Evolutionary conservation across 64 coral and sea anemone genomes (phyloP).

Genomic region (Actinia equina): DNA sequence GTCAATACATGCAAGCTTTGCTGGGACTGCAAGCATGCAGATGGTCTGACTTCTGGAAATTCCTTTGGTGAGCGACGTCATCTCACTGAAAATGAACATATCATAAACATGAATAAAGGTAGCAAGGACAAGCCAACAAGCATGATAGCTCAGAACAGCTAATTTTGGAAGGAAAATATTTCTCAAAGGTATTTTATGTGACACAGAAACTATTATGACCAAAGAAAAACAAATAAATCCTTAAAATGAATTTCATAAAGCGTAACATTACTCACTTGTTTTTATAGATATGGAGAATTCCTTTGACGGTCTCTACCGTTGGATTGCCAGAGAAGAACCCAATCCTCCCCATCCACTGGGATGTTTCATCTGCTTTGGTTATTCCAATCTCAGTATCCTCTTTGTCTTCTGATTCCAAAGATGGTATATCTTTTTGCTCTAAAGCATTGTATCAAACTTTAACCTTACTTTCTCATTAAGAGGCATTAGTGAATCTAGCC

Average conservation of each 20-base stretch:
- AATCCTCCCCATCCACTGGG: conserved; percentile 29
- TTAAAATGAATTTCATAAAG: too few relatives aligned
- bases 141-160: background rate
- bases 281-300: conserved; percentile 73
- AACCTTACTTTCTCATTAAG: background rate
- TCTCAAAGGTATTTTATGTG: too few relatives aligned
- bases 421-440: background rate
- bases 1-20: conserved; percentile 90
- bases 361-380: background rate
- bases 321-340: conserved; percentile 79
- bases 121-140: background rate
- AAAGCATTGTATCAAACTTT: too few relatives aligned
- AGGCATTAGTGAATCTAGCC: too few relatives aligned
- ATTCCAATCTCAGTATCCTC: background rate
- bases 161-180: too few relatives aligned
- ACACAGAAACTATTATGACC: too few relatives aligned
- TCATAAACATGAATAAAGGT: too few relatives aligned
- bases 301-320: conserved; percentile 66
- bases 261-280: conserved; percentile 53
- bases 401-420: background rate
- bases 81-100: conserved; percentile 33
- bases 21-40: conserved; percentile 91
- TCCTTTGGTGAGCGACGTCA: conserved; percentile 59
- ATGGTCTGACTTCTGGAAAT: conserved; percentile 79
- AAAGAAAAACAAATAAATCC: too few relatives aligned